A percentile compares a stretch with the other conserved stretches of the same genome.
These are phyloP conservation scores for Epizoanthus ramosus DNA, from an alignment of 92 coral and sea anemone species.

Conservation along the genomic window DNA sequence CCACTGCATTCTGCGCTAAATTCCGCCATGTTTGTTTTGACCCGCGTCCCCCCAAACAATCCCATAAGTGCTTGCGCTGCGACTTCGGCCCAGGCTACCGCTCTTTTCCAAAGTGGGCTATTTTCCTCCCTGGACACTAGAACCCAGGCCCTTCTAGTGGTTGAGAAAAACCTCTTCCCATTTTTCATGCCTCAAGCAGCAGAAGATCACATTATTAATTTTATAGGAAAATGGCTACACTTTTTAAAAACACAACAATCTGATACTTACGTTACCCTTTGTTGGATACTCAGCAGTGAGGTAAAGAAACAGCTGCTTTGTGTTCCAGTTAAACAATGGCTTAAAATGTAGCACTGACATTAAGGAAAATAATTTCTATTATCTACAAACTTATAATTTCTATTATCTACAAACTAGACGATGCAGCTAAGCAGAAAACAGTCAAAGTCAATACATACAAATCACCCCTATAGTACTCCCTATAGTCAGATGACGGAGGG, in stretches of 20 bases:
- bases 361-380: constrained; percentile 51
- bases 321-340: constrained; percentile 92
- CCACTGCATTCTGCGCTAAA: no score
- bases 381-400: neutral
- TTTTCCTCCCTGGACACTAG: no score
- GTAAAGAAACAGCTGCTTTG: constrained; percentile 90
- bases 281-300: constrained; percentile 92
- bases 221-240: neutral
- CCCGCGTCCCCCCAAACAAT: no score
- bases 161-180: no score
- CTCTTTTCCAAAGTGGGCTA: no score
- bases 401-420: neutral
- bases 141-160: no score
- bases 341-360: constrained; percentile 62
- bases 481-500: no score
- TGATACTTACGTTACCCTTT: constrained; percentile 73
- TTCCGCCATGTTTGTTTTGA: no score
- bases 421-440: constrained; percentile 1
- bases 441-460: neutral
- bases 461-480: no score
- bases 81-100: no score
- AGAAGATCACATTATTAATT: neutral
- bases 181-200: neutral
- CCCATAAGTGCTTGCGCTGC: no score
- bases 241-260: neutral